phyloP scores from a whole-genome alignment of 2,797 vertebrate genomes.

The Borostomias antarcticus region DNA sequence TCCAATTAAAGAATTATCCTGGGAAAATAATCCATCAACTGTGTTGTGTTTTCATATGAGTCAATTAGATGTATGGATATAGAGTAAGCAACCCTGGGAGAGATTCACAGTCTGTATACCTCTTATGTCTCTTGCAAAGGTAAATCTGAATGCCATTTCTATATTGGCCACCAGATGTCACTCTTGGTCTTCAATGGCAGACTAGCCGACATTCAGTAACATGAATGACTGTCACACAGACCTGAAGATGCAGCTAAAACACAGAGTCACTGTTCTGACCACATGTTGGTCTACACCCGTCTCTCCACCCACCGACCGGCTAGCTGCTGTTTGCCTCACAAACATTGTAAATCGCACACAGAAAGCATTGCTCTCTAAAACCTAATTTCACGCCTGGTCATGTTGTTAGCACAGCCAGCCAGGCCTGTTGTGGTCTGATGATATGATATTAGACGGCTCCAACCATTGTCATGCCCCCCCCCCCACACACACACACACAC shows the following conservation, averaged over 20 bases:
- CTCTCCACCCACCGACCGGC: background rate
- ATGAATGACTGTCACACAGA: background rate
- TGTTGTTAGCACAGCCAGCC: background rate
- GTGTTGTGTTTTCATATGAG: too few species aligned
- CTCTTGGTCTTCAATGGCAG: constrained; percentile 10
- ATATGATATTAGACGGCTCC: background rate
- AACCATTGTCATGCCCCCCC: background rate
- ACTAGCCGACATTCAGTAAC: background rate
- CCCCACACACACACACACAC: too few species aligned
- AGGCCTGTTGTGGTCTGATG: background rate
- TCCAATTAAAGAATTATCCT: too few species aligned
- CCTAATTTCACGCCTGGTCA: background rate
- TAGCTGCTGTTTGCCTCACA: background rate
- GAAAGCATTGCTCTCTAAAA: background rate
- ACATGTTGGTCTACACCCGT: background rate
- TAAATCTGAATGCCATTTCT: background rate
- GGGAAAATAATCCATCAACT: too few species aligned
- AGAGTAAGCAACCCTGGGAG: too few species aligned
- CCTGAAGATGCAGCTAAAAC: too few species aligned
- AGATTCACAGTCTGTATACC: too few species aligned
- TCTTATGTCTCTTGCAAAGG: too few species aligned
- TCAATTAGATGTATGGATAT: too few species aligned
- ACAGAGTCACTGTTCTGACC: background rate
- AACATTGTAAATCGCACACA: background rate
- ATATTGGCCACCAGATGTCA: constrained; percentile 23